phyloP scores from a whole-genome alignment of 2,888 invertebrate genomes.

The Rhagophthalmus giganteus region DNA sequence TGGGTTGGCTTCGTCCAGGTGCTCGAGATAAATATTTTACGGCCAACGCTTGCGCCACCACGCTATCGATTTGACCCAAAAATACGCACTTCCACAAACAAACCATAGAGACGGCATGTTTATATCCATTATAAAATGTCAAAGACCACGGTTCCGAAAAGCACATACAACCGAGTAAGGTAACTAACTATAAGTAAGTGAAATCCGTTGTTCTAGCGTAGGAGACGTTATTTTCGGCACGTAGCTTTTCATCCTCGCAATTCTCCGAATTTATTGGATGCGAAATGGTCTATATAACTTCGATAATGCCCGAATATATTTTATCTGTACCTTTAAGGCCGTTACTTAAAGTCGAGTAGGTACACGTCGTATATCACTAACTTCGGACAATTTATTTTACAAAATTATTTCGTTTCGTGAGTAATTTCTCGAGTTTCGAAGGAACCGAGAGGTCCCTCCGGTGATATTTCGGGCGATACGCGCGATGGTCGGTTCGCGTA shows the following conservation, averaged over 20 bases:
- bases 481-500: no score
- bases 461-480: no score
- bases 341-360: conserved; percentile 19
- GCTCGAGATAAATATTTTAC: conserved; percentile 46
- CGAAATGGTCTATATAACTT: conserved; percentile 28
- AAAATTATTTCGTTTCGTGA: conserved; percentile 10
- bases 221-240: conserved; percentile 22
- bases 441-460: no score
- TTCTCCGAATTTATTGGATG: conserved; percentile 25
- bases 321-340: conserved; percentile 23
- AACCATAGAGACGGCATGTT: conserved; percentile 20
- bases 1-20: conserved; percentile 42
- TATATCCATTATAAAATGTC: conserved; percentile 24
- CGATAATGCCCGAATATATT: conserved; percentile 25
- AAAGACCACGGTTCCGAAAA: conserved; percentile 6
- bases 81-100: conserved; percentile 36
- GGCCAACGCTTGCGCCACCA: conserved; percentile 28
- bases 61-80: conserved; percentile 44
- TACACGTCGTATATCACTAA: conserved; percentile 9
- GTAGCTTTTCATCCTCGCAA: conserved; percentile 27
- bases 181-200: conserved; percentile 24
- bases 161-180: no score
- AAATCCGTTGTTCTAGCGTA: conserved; percentile 27
- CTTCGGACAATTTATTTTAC: conserved; percentile 11
- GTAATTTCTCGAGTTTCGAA: not conserved